phyloP scores from a whole-genome alignment of 2,113 vertebrate species.

The Macheiramphus alcinus region DNA sequence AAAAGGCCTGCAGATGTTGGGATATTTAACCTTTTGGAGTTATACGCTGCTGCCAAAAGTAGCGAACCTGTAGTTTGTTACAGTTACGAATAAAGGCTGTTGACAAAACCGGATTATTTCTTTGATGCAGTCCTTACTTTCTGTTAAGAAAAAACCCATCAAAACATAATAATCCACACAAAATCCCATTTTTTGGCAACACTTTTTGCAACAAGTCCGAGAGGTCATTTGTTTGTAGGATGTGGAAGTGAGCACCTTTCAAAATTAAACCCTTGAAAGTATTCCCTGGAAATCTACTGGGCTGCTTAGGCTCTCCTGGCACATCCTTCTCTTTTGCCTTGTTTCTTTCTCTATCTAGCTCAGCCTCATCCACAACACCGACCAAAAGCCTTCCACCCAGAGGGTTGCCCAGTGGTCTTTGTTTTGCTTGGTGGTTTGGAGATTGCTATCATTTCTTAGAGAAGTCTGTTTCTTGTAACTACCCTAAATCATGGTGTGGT shows the following conservation, averaged over 20 bases:
- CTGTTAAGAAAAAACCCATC: neutral
- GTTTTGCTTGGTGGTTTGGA: neutral
- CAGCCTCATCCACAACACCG: neutral
- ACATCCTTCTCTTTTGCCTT: neutral
- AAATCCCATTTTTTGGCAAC: neutral
- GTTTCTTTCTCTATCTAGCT: neutral
- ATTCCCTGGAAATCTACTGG: neutral
- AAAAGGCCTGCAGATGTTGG: neutral
- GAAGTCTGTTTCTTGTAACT: neutral
- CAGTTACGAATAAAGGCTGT: neutral
- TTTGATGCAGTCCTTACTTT: neutral
- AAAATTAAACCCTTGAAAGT: neutral
- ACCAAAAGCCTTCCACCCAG: neutral
- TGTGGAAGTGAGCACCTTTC: neutral
- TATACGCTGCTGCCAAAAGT: neutral
- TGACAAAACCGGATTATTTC: neutral
- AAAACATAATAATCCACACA: neutral
- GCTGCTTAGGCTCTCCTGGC: neutral
- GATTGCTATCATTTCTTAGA: neutral
- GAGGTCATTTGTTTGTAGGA: neutral
- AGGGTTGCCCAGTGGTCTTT: neutral
- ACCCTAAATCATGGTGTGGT: neutral
- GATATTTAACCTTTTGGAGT: neutral
- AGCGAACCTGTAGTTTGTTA: neutral
- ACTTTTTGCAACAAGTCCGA: neutral